phyloP scores from a whole-genome alignment of 2,888 invertebrate species.

The Deilephila porcellus region DNA sequence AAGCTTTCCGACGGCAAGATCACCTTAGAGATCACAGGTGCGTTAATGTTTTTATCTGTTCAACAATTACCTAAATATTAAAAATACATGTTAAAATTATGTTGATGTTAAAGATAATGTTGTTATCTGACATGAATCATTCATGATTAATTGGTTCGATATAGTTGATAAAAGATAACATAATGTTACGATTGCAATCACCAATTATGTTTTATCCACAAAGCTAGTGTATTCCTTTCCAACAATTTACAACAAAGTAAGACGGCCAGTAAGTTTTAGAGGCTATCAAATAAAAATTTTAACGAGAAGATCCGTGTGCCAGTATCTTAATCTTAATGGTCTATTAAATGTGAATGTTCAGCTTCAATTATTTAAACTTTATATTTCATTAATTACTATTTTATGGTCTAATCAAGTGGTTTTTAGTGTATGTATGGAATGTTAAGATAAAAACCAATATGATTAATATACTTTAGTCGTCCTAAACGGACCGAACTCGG shows the following conservation, averaged over 20 bases:
- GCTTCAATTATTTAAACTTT: constrained; percentile 41
- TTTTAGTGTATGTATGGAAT: constrained; percentile 49
- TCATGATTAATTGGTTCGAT: constrained; percentile 8
- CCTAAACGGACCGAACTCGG: background rate
- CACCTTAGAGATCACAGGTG: constrained; percentile 97
- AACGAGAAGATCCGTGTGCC: constrained; percentile 23
- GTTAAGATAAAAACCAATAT: constrained; percentile 57
- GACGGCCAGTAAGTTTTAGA: constrained; percentile 22
- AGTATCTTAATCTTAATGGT: constrained; percentile 52
- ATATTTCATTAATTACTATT: constrained; percentile 51
- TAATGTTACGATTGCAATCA: background rate
- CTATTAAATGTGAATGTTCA: constrained; percentile 53
- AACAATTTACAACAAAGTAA: constrained; percentile 11
- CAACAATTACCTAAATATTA: background rate
- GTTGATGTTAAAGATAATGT: background rate
- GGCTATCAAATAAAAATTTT: constrained; percentile 32
- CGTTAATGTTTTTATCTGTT: constrained; percentile 40
- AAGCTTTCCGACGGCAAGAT: constrained; percentile 98
- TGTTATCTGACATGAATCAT: background rate
- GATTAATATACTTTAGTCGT: constrained; percentile 52
- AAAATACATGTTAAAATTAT: constrained; percentile 4
- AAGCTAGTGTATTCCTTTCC: background rate
- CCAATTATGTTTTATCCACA: background rate
- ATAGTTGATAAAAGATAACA: background rate
- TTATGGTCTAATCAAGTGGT: constrained; percentile 50